Percentiles rank a stretch among this genome's conserved stretches.
Evolutionary conservation across 2,113 vertebrate species (phyloP).

Genomic region (Gymnobelideus leadbeateri): DNA sequence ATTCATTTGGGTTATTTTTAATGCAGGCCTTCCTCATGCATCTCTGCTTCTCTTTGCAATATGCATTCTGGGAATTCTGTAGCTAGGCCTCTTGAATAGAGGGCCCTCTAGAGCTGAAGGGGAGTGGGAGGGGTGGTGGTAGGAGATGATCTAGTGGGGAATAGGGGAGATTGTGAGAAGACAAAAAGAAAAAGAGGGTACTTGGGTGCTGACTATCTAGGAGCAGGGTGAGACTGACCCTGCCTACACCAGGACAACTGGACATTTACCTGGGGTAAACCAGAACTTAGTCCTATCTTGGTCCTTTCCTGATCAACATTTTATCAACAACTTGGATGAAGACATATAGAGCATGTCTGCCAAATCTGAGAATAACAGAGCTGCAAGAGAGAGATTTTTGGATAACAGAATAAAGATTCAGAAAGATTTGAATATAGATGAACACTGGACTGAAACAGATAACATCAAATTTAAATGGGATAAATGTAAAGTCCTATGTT

Average conservation of each 20-base stretch:
- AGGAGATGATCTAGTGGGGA: neutral
- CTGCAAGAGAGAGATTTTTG: neutral
- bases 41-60: conserved; percentile 55
- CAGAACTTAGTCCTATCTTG: conserved; percentile 46
- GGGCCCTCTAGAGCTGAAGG: conserved; percentile 37
- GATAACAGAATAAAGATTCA: neutral
- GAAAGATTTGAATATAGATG: neutral
- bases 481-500: conserved; percentile 11
- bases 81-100: conserved; percentile 22
- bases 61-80: conserved; percentile 47
- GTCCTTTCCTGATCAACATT: conserved; percentile 42
- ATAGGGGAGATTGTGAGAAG: neutral
- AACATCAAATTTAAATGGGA: neutral
- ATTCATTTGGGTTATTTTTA: conserved; percentile 80
- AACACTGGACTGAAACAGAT: neutral
- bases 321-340: conserved; percentile 33
- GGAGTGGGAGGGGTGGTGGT: neutral
- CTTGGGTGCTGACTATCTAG: neutral
- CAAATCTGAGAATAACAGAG: conserved; percentile 1
- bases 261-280: neutral
- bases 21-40: conserved; percentile 60
- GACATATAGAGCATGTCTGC: neutral
- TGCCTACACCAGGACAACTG: neutral
- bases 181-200: neutral
- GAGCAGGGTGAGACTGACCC: neutral